Percentiles rank a stretch among this genome's conserved stretches.
Evolutionary conservation across 1,140 invertebrate species (phyloP).

Genomic region (Diachasma alloeum): DNA sequence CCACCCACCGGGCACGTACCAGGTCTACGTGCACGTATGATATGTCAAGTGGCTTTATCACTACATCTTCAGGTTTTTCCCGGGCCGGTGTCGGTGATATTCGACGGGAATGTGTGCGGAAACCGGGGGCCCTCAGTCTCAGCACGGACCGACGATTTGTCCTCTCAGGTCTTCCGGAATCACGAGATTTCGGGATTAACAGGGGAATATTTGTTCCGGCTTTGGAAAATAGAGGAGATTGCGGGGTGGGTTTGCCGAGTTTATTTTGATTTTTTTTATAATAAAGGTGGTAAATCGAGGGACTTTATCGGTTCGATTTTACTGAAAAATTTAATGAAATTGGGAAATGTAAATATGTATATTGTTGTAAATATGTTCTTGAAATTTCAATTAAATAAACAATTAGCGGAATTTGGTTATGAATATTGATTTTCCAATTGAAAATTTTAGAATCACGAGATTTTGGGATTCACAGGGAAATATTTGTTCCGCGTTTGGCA

Average conservation of each 20-base stretch:
- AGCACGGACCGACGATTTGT: constrained; percentile 38
- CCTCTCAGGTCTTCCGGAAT: constrained; percentile 19
- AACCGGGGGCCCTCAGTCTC: neutral
- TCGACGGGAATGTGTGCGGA: neutral
- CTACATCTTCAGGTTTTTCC: constrained; percentile 2
- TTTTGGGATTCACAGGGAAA: no score
- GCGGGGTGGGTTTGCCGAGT: neutral
- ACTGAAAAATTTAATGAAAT: neutral
- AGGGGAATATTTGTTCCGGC: neutral
- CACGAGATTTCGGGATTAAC: constrained; percentile 2
- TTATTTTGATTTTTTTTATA: neutral
- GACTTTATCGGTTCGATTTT: no score
- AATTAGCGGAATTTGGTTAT: no score
- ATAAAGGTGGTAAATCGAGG: no score
- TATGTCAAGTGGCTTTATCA: constrained; percentile 9
- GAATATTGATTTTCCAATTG: no score
- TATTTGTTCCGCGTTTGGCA: no score
- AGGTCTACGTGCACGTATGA: neutral
- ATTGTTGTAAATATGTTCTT: no score
- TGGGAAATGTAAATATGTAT: no score
- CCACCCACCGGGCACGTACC: neutral
- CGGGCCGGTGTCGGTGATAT: neutral
- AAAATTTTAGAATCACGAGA: no score
- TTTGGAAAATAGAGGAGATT: neutral
- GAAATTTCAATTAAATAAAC: no score